These are phyloP conservation scores for Pammene aurita DNA, from an alignment of 2,888 invertebrate species.

Conservation along the genomic window DNA sequence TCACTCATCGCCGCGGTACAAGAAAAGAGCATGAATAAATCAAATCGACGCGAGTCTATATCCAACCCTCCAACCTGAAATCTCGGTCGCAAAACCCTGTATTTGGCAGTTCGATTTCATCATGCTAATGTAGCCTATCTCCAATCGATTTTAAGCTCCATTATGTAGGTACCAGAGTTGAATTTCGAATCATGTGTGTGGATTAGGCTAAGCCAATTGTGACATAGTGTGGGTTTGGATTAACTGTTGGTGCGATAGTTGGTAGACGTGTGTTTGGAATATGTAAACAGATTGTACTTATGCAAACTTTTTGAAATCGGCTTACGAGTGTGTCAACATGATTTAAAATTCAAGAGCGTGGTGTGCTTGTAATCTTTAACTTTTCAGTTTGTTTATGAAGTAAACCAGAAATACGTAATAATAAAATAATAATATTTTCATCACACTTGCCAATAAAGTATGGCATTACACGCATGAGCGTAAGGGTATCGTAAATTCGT, in stretches of 20 bases:
- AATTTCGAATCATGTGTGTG: not conserved
- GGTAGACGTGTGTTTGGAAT: not conserved
- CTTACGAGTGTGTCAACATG: not conserved
- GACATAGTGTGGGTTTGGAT: constrained; percentile 6
- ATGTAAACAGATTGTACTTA: not conserved
- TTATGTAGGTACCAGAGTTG: not conserved
- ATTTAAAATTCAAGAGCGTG: not conserved
- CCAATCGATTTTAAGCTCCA: not conserved
- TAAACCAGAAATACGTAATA: too few relatives aligned
- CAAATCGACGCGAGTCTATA: too few relatives aligned
- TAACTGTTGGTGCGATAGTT: constrained; percentile 4
- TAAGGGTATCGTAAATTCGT: too few relatives aligned
- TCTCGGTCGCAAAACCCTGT: constrained; percentile 25
- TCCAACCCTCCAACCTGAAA: constrained; percentile 6
- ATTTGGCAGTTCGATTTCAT: constrained; percentile 33
- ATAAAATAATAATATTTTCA: too few relatives aligned
- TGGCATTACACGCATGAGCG: too few relatives aligned
- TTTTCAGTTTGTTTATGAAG: too few relatives aligned
- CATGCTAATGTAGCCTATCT: constrained; percentile 22
- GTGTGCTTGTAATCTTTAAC: not conserved
- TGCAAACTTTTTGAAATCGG: not conserved
- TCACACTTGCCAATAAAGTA: too few relatives aligned
- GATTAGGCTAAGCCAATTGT: constrained; percentile 12
- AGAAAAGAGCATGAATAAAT: too few relatives aligned
- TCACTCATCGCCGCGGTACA: too few relatives aligned